phyloP scores from a whole-genome alignment of 1,140 invertebrate genomes.

The Nasonia giraulti region DNA sequence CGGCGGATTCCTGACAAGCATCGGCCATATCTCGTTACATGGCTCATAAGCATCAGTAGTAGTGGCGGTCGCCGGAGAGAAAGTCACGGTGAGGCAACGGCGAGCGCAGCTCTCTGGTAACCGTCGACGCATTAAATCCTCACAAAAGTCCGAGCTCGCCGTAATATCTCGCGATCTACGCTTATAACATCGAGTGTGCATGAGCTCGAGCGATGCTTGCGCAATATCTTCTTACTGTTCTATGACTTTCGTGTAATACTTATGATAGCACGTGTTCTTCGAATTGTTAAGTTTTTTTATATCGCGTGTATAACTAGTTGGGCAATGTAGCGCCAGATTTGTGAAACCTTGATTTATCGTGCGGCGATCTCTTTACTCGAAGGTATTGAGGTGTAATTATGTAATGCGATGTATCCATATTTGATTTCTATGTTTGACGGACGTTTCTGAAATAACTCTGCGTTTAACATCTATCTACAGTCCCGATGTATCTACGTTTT shows the following conservation, averaged over 20 bases:
- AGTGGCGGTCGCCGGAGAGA: constrained; percentile 16
- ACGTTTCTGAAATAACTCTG: too few species aligned
- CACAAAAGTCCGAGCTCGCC: constrained; percentile 53
- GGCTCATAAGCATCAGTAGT: neutral
- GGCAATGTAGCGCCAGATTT: too few species aligned
- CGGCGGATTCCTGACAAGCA: neutral
- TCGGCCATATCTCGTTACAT: neutral
- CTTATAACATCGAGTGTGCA: neutral
- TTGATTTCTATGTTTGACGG: too few species aligned
- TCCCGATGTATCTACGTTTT: too few species aligned
- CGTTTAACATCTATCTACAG: too few species aligned
- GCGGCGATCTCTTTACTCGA: too few species aligned
- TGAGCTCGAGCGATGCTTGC: constrained; percentile 40
- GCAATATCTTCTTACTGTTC: constrained; percentile 46
- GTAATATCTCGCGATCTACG: constrained; percentile 51
- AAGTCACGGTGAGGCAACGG: constrained; percentile 37
- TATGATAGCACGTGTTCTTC: neutral
- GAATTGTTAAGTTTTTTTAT: neutral
- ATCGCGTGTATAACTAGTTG: too few species aligned
- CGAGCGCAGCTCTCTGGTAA: neutral
- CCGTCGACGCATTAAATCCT: constrained; percentile 57
- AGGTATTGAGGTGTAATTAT: too few species aligned
- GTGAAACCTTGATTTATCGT: too few species aligned
- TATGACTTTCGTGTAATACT: constrained; percentile 28
- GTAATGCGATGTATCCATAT: too few species aligned